A percentile compares a stretch with the other conserved stretches of the same genome.
These are phyloP conservation scores for Lepetodrilus schrolli DNA, from an alignment of 2,888 invertebrate genomes.

Conservation along the genomic window DNA sequence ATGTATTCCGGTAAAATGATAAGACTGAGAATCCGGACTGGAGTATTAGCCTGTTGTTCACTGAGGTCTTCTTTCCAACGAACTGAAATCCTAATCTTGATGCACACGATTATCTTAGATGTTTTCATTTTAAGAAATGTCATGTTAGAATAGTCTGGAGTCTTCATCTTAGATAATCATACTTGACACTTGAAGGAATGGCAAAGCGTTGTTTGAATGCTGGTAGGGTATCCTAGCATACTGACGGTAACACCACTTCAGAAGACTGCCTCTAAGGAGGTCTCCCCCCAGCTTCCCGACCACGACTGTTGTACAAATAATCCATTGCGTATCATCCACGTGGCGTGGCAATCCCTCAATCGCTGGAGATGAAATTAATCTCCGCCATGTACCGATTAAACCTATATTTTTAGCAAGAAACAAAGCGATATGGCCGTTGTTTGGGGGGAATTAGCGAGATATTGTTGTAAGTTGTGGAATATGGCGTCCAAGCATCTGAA, in stretches of 20 bases:
- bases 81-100: too few species aligned
- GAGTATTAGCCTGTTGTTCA: too few species aligned
- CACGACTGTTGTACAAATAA: not conserved
- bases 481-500: slow-evolving; percentile 18
- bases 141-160: too few species aligned
- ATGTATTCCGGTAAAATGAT: too few species aligned
- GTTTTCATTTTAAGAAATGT: too few species aligned
- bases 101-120: too few species aligned
- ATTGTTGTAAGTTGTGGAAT: not conserved
- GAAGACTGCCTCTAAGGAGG: not conserved
- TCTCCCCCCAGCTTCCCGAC: not conserved
- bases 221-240: not conserved
- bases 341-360: not conserved
- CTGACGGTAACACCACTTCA: not conserved
- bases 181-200: too few species aligned
- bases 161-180: too few species aligned
- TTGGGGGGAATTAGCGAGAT: slow-evolving; percentile 17
- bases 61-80: too few species aligned
- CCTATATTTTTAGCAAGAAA: slow-evolving; percentile 17
- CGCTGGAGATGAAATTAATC: not conserved
- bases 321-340: not conserved
- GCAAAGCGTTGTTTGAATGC: not conserved
- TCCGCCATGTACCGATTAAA: not conserved
- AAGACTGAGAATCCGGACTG: too few species aligned
- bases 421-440: not conserved